phyloP scores from a whole-genome alignment of 2,113 vertebrate genomes.

The Pomatostomus ruficeps region DNA sequence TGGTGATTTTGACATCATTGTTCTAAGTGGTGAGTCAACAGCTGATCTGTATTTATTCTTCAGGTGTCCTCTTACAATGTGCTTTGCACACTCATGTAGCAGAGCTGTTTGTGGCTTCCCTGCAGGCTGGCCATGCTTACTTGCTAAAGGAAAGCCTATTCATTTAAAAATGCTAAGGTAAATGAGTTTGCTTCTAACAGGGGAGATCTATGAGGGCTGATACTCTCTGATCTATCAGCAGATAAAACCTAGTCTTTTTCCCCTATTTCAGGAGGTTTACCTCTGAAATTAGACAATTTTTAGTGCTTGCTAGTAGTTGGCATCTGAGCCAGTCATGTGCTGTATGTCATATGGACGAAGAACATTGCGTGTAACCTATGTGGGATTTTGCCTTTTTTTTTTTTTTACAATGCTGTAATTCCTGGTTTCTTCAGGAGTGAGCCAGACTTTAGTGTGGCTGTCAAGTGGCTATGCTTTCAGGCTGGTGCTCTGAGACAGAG shows the following conservation, averaged over 20 bases:
- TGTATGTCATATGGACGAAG: not conserved
- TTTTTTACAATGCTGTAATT: not conserved
- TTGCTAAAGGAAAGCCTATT: not conserved
- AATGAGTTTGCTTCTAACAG: not conserved
- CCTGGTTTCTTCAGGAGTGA: not conserved
- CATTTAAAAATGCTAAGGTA: not conserved
- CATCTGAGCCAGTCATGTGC: not conserved
- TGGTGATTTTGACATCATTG: conserved; percentile 97
- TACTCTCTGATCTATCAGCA: not conserved
- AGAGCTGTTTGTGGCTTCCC: not conserved
- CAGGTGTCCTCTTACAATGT: not conserved
- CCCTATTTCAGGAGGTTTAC: not conserved
- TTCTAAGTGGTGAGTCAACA: conserved; percentile 88
- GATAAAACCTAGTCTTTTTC: not conserved
- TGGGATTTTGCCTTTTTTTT: not conserved
- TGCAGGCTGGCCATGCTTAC: not conserved
- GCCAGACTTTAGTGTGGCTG: not conserved
- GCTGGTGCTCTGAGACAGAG: not conserved
- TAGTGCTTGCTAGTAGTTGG: not conserved
- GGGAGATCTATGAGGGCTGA: not conserved
- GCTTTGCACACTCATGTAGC: not conserved
- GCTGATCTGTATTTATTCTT: not conserved
- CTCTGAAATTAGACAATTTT: not conserved
- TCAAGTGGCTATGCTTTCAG: not conserved
- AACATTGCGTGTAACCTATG: not conserved